Evolutionary conservation across 2,888 invertebrate genomes (phyloP), one percentile per base, ranked within the genome.

Genomic region (Automeris io): DNA sequence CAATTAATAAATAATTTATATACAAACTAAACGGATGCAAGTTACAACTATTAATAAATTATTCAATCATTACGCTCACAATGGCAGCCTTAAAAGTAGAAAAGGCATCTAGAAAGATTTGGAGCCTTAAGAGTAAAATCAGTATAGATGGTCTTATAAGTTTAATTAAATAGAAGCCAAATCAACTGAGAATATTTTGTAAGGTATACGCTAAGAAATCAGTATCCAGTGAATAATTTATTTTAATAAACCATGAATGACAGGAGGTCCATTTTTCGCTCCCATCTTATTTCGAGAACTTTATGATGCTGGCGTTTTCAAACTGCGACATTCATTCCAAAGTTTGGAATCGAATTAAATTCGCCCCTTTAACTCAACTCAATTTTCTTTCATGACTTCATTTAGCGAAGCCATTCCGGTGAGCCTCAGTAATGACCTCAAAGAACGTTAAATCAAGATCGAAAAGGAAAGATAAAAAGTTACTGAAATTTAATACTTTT

Each of bases 361-460:
- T 78, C 81, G 79, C 80, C 81, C 81, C 79, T 83, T 83, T 81
- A 77, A 80, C 79, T 80, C 78, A 80, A 82, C 81, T 82, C 81
- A 77, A 82, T 83, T 82, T 81, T 81, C 81, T 76, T 81, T 78
- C 21, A 29, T 16, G 29, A 36, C 29, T 36, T 36, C 36, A 29
- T 29, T 19, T 12, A 36, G 21, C 18, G 19, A 36, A 36, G 36
- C 29, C 29, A 29, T 25, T 21, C 29, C 7, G 26, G 26, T 21
- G 29, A 36, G 29, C 21, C 79, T 74, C 77, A 70, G 78, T 81
- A 81, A 85, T 80, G 80, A 82, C 78, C 81, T 78, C 76, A 74
- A 78, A 79, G 73, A 71, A 77, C 81, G 76, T 78, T 81, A 82
- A 85, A 83, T 83, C 82, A 80, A 81, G 82, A 85, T 81, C 76